These are phyloP conservation scores for Cyprinodon diabolis DNA, from an alignment of 2,797 vertebrate genomes.

Conservation along the genomic window DNA sequence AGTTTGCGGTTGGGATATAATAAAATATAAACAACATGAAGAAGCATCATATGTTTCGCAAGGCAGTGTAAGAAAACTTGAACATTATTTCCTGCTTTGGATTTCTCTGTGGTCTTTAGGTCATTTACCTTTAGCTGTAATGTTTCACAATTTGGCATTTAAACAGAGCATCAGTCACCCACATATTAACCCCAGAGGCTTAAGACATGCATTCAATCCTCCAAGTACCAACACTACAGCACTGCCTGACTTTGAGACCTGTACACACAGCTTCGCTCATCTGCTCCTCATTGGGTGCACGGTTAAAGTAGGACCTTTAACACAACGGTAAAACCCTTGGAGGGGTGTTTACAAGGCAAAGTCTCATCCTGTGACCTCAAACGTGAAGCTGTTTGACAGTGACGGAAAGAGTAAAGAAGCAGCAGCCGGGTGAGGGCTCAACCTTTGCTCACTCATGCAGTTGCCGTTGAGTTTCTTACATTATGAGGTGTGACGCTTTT, in stretches of 20 bases:
- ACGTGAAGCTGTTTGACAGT: constrained; percentile 39
- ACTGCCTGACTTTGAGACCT: constrained; percentile 55
- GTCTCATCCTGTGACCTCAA: constrained; percentile 67
- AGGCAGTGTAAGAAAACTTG: not conserved
- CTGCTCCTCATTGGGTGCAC: constrained; percentile 67
- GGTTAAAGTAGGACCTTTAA: constrained; percentile 64
- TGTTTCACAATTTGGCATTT: constrained; percentile 51
- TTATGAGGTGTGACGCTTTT: not conserved
- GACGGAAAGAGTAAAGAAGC: constrained; percentile 48
- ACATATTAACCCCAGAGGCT: constrained; percentile 40
- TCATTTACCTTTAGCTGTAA: constrained; percentile 40
- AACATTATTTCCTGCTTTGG: not conserved
- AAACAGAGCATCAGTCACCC: constrained; percentile 31
- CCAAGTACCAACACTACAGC: constrained; percentile 49
- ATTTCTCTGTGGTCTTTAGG: constrained; percentile 23
- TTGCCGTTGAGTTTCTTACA: not conserved
- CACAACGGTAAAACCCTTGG: constrained; percentile 57
- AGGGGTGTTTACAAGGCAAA: constrained; percentile 64
- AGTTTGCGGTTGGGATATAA: not conserved
- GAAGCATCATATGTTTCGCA: not conserved
- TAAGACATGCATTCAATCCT: constrained; percentile 58
- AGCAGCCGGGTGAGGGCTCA: constrained; percentile 31
- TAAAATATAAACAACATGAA: not conserved
- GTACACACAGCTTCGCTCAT: constrained; percentile 60
- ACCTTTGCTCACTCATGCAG: constrained; percentile 43